Conservation (phyloP, 1,140 invertebrate genomes). For the Drosophila fuyamai region DNA sequence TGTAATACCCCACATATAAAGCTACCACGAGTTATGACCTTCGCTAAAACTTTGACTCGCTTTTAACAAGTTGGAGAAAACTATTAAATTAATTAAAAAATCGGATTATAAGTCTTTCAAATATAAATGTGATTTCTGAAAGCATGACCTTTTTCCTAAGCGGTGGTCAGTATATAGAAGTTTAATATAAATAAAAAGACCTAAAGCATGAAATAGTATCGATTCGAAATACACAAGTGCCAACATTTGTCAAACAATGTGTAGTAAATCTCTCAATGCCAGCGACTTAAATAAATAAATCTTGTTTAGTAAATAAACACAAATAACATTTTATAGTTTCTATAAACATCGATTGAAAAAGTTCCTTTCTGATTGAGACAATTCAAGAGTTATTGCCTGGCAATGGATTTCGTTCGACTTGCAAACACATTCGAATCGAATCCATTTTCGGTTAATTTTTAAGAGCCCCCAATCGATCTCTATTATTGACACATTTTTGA, state of each 20-base stretch:
- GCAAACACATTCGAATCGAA: constrained; percentile 15
- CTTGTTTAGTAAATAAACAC: constrained; percentile 6
- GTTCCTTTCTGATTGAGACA: constrained; percentile 23
- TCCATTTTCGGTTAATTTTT: constrained; percentile 64
- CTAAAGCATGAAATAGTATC: no score
- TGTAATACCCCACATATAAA: background rate
- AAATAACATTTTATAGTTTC: constrained; percentile 22
- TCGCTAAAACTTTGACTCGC: background rate
- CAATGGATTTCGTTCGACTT: constrained; percentile 29
- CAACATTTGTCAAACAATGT: background rate
- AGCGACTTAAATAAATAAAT: constrained; percentile 4
- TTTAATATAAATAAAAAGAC: background rate
- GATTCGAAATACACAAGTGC: background rate
- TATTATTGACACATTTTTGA: constrained; percentile 83
- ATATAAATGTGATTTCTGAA: no score
- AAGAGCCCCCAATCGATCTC: constrained; percentile 71
- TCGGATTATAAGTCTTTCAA: no score
- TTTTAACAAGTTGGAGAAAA: background rate
- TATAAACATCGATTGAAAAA: constrained; percentile 3
- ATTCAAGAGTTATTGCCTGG: constrained; percentile 20
- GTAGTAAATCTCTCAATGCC: background rate
- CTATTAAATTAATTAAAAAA: background rate
- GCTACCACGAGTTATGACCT: background rate
- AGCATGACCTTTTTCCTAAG: background rate
- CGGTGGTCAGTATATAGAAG: background rate